Evolutionary conservation across 1,140 invertebrate genomes (phyloP), one percentile per base, ranked within the genome.

Genomic region (Tribolium castaneum): DNA sequence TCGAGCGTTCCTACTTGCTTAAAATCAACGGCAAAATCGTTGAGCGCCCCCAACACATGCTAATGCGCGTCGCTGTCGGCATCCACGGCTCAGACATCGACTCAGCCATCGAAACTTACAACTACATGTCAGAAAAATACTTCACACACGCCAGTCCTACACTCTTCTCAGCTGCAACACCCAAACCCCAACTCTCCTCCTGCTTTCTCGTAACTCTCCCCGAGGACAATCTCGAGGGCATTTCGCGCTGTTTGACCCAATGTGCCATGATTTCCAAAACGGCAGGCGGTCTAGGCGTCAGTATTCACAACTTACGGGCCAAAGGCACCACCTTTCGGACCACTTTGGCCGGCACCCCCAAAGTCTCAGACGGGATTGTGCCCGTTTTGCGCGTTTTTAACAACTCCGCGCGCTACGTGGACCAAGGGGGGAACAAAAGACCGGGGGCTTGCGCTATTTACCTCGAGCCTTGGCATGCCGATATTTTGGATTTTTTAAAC

Each of bases 111-210:
- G 96, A 99, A 89, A 99, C 98, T 0, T 99, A 99, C 85, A 98
- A 99, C 87, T 90, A 96, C 49, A 88, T 99, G 77, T 99, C 98
- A 0, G 96, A 99, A 85, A 94, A 94, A 84, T 99, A 95, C 90
- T 99, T 99, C 85, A 99, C 97, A 0, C 98, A 99, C 90, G 98
- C 98, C 7, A 98, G 97, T 9, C 98, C 98, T 6, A 99, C 98
- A 1, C 89, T 99, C 6, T 99, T 99, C 84, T 96, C 97, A 84
- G 95, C 98, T 76, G 98, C 96, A 49, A 99, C 98, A 6, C 92
- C 90, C 6, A 90, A 92, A 35, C 97, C 98, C 35, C 98, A 99
- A 87, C 89, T 99, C 77, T 99, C 97, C 0, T 97, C 96, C 71
- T 99, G 98, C 87, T 99, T 99, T 83, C 88, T 99, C 2, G 86